Base-by-base conservation (phyloP, 2,888 invertebrate species). In the Brachypalpus laphriformis region DNA sequence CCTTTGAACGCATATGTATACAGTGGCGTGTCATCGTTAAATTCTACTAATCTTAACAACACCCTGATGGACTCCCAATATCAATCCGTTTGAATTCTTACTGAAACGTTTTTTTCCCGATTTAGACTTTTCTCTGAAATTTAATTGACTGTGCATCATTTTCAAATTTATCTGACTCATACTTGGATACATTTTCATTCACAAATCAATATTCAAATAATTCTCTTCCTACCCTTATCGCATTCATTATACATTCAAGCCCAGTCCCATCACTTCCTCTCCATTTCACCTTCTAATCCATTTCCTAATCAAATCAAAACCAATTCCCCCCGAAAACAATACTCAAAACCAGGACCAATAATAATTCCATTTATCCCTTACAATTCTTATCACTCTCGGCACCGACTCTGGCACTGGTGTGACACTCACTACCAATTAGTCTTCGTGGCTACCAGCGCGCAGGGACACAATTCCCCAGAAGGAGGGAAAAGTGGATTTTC, bases 281-380 rank as follows among this genome's bases (percentile, higher is more conserved):
- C 11, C 61, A 61, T 61, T 61, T 61, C 61, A 61, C 28, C 25
- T 45, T 42, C 28, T 61, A 45, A 61, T 61, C 45, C 61, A 28
- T 61, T 45, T 61, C 61, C 61, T 45, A 61, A 61, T 61, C 61
- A 61, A 61, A 61, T 61, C 61, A 61, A 45, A 45, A 18, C 42
- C 61, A 20, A 42, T 45, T 25, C 28, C 16, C n/a, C 11, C 9
- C 25, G 25, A 28, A 8, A 16, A 45, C 61, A 61, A 42, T 37
- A 25, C 42, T 7, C 42, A 25, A 14, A 22, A 16, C 18, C 34
- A 22, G 16, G n/a, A 45, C 16, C 28, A 45, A 45, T 51, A 61
- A 61, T 61, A 61, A 61, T 61, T 45, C 28, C 45, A 61, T 61
- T 61, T 25, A 45, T 61, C 61, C 45, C 28, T 42, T 45, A 45